These are phyloP conservation scores for Dermatemys mawii DNA, from an alignment of 2,113 vertebrate genomes.

Conservation along the genomic window DNA sequence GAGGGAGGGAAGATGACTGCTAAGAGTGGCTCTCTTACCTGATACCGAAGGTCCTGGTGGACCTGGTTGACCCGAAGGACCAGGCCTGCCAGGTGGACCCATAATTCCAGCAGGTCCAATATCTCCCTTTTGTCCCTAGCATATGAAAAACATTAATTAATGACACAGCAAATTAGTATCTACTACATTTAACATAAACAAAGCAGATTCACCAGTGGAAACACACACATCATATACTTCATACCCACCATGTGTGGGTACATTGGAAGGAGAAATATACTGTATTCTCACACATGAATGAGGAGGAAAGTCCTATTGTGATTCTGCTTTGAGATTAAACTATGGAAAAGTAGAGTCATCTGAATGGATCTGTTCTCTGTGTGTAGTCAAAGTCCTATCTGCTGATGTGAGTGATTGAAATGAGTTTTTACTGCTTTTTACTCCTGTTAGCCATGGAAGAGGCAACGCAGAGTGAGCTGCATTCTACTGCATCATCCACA, in stretches of 20 bases:
- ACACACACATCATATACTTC: not conserved
- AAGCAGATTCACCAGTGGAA: not conserved
- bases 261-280: not conserved
- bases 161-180: not conserved
- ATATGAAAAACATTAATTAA: slow-evolving; percentile 35
- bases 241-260: not conserved
- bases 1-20: not conserved
- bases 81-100: slow-evolving; percentile 91
- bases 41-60: slow-evolving; percentile 86
- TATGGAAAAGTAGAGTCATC: not conserved
- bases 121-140: slow-evolving; percentile 92
- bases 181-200: not conserved
- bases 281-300: accelerated
- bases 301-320: not conserved
- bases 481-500: not conserved
- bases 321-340: not conserved
- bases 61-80: slow-evolving; percentile 88
- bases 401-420: not conserved
- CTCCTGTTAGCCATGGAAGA: not conserved
- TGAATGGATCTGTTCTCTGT: not conserved
- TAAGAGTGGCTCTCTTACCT: slow-evolving; percentile 79
- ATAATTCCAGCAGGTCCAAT: slow-evolving; percentile 82
- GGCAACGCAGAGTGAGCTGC: not conserved
- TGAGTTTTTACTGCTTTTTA: not conserved
- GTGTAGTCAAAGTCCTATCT: not conserved